Conservation (phyloP, 2,888 invertebrate species). For the Clusia tigrina region DNA sequence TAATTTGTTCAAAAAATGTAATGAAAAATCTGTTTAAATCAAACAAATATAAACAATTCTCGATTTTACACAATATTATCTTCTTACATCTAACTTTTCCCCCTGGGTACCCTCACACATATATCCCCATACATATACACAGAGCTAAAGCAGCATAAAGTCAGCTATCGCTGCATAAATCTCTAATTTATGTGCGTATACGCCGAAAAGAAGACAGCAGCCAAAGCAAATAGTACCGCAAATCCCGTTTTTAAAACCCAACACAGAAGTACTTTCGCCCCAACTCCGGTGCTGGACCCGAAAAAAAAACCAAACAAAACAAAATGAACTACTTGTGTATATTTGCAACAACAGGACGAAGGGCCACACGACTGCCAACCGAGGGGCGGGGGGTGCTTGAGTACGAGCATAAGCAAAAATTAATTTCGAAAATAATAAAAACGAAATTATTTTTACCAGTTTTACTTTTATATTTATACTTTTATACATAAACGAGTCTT, state of each 20-base stretch:
- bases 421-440: conserved; percentile 32
- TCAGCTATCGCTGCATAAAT: conserved; percentile 1
- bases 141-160: background rate
- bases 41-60: no score
- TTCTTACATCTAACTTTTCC: no score
- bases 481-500: background rate
- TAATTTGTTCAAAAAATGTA: no score
- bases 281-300: background rate
- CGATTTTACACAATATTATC: no score
- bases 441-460: conserved; percentile 48
- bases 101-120: background rate
- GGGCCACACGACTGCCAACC: background rate
- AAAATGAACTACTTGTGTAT: no score
- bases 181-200: conserved; percentile 14
- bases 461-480: conserved; percentile 27
- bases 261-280: background rate
- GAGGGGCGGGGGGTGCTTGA: background rate
- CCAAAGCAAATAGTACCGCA: background rate
- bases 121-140: background rate
- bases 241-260: background rate
- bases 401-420: conserved; percentile 16
- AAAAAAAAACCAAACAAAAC: conserved; percentile 15
- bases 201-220: no score
- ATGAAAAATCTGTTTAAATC: no score
- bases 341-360: background rate